Evolutionary conservation across 2,113 vertebrate genomes (phyloP).

Genomic region (Phalacrocorax carbo): DNA sequence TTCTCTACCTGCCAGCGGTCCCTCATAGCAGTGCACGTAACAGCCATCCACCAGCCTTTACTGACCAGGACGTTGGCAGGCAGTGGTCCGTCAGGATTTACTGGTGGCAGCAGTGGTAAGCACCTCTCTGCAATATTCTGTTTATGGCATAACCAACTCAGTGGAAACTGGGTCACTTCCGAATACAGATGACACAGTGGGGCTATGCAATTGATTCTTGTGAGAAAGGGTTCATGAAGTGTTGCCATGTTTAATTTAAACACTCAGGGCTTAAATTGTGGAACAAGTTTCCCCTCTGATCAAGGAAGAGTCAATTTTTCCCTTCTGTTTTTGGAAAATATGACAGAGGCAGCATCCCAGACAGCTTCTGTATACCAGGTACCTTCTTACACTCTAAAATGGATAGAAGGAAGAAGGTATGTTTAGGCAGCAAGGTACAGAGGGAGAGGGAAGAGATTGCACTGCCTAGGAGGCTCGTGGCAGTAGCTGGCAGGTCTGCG

Average conservation of each 20-base stretch:
- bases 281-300: neutral
- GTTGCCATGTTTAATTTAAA: neutral
- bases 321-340: neutral
- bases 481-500: neutral
- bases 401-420: neutral
- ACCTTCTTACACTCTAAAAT: neutral
- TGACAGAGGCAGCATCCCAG: neutral
- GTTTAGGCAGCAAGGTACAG: neutral
- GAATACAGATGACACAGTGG: neutral
- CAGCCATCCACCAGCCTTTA: neutral
- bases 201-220: neutral
- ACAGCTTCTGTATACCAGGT: neutral
- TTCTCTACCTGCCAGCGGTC: neutral
- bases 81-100: neutral
- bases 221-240: neutral
- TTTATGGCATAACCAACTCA: neutral
- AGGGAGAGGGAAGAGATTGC: neutral
- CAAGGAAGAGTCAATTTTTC: neutral
- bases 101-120: neutral
- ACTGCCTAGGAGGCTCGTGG: neutral
- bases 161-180: neutral
- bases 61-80: neutral
- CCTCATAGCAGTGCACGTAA: neutral
- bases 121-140: neutral
- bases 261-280: neutral